Evolutionary conservation across 2,797 vertebrate genomes (phyloP), one percentile per base, ranked within the genome.

Genomic region (Tokudaia muenninki): DNA sequence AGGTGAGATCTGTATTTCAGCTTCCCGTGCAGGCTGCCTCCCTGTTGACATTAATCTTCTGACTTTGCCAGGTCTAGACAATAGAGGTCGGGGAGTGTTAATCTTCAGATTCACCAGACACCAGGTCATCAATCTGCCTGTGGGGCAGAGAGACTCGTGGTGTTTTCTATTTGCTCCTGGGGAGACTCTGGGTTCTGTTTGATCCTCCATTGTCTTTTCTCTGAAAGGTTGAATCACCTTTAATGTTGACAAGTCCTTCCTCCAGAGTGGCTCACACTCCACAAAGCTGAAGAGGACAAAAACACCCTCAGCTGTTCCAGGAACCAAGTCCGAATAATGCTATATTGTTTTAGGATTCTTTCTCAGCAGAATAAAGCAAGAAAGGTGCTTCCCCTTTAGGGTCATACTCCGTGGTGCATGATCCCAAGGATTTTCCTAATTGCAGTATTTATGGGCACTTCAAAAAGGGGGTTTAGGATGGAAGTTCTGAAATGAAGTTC

Each of bases 1-100:
- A 98, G 92, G 91, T 41, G 95, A 41, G 14, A 74, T 97, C 97
- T 97, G 86, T 97, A 96, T 97, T 97, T 94, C 95, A 96, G 90
- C 93, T 91, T 10, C 9, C 79, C 93, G 77, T 10, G 3, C 0
- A 14, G 50, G 24, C 82, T 31, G 90, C 74, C 91, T 95, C 90
- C 67, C 74, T 83, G 44, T 55, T 90, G 87, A 89, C 93, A 97
- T 98, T 97, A 83, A 95, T 94, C 95, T 96, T 93, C 80, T 95
- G 92, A 92, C 80, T 91, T 97, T 70, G 86, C 84, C 74, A 24
- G 70, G 77, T 92, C 94, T 97, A 98, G 98, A 97, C 94, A 96
- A 87, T 92, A 89, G 65, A 90, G 94, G 91, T 89, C 96, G 92
- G 82, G 96, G 47, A 50, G 65, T 79, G 96, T 98, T 97, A 98